A percentile compares a stretch with the other conserved stretches of the same genome.
Evolutionary conservation across 2,113 vertebrate species (phyloP).

Genomic region (Psammodynastes pulverulentus): DNA sequence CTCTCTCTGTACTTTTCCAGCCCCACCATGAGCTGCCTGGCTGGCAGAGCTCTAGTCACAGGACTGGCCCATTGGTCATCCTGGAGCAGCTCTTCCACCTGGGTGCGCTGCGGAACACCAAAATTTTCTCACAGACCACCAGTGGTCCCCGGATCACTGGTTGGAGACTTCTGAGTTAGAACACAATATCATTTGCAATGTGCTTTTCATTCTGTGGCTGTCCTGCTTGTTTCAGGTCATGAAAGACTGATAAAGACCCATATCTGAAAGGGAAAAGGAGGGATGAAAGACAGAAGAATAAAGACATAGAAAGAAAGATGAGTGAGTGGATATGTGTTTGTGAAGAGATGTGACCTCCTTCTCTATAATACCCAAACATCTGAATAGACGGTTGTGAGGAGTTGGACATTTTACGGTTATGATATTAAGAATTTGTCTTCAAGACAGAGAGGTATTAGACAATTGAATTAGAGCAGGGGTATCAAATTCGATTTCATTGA

Average conservation of each 20-base stretch:
- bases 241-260: not conserved
- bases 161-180: too few species aligned
- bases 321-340: not conserved
- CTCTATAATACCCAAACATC: not conserved
- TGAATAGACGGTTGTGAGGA: not conserved
- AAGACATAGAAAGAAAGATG: not conserved
- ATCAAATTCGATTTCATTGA: too few species aligned
- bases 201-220: not conserved
- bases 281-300: not conserved
- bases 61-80: too few species aligned
- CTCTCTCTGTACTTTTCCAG: too few species aligned
- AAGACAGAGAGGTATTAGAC: not conserved
- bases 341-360: not conserved
- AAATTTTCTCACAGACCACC: too few species aligned
- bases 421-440: not conserved
- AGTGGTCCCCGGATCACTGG: too few species aligned
- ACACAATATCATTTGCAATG: not conserved
- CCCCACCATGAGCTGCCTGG: too few species aligned
- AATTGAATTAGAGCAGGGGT: not conserved
- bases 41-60: too few species aligned
- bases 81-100: too few species aligned
- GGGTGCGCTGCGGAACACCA: too few species aligned
- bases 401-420: not conserved
- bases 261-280: not conserved
- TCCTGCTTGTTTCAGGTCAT: not conserved